phyloP scores from a whole-genome alignment of 2,888 invertebrate genomes.

The Odontocolon sp. region DNA sequence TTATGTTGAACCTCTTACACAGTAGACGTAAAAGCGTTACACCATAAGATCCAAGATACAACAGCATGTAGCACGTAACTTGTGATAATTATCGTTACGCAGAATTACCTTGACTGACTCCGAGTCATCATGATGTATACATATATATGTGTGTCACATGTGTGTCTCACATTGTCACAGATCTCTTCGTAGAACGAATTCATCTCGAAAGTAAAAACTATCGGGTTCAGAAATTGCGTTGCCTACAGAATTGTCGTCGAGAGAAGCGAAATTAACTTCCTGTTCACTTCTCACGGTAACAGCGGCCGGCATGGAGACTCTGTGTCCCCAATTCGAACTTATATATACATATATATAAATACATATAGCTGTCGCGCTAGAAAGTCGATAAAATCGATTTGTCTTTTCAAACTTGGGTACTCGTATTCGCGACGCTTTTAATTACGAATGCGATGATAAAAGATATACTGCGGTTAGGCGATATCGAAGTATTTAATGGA shows the following conservation, averaged over 20 bases:
- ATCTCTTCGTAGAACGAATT: constrained; percentile 6
- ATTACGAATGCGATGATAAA: not conserved
- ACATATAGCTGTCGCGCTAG: constrained; percentile 14
- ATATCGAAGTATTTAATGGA: too few relatives aligned
- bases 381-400: constrained; percentile 10
- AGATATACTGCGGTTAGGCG: too few relatives aligned
- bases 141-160: not conserved
- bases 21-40: constrained; percentile 40
- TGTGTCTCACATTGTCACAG: not conserved
- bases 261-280: constrained; percentile 11
- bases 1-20: constrained; percentile 65
- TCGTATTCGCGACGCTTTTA: not conserved
- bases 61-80: constrained; percentile 50
- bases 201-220: constrained; percentile 18
- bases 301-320: not conserved
- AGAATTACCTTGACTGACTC: constrained; percentile 53
- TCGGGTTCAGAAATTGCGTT: not conserved
- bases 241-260: constrained; percentile 8
- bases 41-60: constrained; percentile 39
- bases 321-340: constrained; percentile 28
- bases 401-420: not conserved
- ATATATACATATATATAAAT: too few relatives aligned
- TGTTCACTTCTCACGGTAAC: constrained; percentile 3
- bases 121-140: not conserved
- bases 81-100: constrained; percentile 59